These are phyloP conservation scores for Felis catus DNA, from an alignment of 2,113 vertebrate genomes.

Conservation along the genomic window DNA sequence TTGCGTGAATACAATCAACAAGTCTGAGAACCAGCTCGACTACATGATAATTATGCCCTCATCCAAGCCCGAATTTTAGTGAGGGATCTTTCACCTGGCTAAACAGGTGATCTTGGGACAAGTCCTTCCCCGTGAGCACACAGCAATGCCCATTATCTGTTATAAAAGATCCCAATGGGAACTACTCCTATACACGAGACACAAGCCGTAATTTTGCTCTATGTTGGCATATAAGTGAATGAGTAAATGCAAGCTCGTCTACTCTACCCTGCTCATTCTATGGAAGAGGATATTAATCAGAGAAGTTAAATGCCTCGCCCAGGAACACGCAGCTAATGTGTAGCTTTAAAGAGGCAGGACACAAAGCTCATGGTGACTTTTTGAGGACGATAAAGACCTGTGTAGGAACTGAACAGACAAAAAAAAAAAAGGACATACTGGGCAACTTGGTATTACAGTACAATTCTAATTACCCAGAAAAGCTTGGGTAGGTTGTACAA, in stretches of 20 bases:
- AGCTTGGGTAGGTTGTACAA: not conserved
- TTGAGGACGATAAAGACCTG: not conserved
- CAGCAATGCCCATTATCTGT: not conserved
- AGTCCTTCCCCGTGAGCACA: not conserved
- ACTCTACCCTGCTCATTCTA: not conserved
- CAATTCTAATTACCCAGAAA: not conserved
- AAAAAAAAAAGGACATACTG: not conserved
- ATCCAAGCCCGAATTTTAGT: not conserved
- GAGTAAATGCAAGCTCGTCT: not conserved
- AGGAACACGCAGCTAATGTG: not conserved
- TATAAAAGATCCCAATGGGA: rapidly evolving
- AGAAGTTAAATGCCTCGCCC: not conserved
- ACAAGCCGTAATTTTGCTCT: rapidly evolving
- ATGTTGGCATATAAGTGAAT: not conserved
- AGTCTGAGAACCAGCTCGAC: not conserved
- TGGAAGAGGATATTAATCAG: not conserved
- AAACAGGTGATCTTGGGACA: not conserved
- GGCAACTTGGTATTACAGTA: not conserved
- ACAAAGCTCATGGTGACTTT: too few relatives aligned
- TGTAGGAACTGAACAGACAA: not conserved
- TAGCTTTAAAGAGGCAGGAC: not conserved
- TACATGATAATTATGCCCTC: not conserved
- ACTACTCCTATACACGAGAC: not conserved
- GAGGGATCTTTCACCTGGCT: not conserved
- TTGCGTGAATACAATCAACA: not conserved